These are phyloP conservation scores for Struthidea cinerea DNA, from an alignment of 2,113 vertebrate species.

Conservation along the genomic window DNA sequence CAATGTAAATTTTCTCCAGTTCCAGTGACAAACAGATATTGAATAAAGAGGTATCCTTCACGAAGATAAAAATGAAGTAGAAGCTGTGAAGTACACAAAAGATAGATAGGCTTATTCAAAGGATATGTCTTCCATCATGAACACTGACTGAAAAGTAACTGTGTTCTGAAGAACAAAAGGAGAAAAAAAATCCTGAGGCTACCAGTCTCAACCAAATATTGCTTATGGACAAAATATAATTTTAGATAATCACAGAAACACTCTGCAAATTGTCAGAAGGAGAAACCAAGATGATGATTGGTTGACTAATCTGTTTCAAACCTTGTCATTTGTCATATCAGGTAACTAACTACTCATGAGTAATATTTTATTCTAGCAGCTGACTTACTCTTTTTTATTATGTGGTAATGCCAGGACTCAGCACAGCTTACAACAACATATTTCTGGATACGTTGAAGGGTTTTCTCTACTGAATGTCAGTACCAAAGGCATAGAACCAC, in stretches of 20 bases:
- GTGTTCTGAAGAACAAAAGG: not conserved
- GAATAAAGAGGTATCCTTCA: not conserved
- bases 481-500: not conserved
- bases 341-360: not conserved
- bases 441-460: not conserved
- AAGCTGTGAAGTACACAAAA: not conserved
- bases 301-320: constrained; percentile 11
- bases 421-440: not conserved
- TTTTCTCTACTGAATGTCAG: not conserved
- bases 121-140: not conserved
- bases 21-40: not conserved
- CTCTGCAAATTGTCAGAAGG: not conserved
- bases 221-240: not conserved
- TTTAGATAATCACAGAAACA: not conserved
- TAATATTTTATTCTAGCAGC: not conserved
- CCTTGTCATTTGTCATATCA: not conserved
- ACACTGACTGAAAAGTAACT: not conserved
- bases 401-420: not conserved
- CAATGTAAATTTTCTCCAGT: constrained; percentile 7
- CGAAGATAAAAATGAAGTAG: not conserved
- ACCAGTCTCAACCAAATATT: not conserved
- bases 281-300: not conserved
- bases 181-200: not conserved
- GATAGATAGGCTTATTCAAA: not conserved
- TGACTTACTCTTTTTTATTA: not conserved